phyloP scores from a whole-genome alignment of 2,888 invertebrate genomes.

The Furcula furcula region DNA sequence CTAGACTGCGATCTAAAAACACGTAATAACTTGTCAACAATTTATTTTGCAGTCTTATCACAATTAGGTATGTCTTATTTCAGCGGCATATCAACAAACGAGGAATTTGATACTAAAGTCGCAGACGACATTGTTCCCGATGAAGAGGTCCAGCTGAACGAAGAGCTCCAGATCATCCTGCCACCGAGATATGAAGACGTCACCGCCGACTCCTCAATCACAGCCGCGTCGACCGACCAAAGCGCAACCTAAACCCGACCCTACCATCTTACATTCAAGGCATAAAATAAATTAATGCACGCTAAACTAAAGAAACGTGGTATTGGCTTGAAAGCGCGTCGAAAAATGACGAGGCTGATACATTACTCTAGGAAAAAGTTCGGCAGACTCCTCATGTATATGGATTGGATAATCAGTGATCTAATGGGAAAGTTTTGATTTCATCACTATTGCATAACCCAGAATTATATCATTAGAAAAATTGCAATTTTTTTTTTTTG shows the following conservation, averaged over 20 bases:
- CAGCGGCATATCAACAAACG: slow-evolving; percentile 46
- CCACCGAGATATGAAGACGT: slow-evolving; percentile 69
- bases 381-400: slow-evolving; percentile 44
- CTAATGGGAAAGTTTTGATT: slow-evolving; percentile 24
- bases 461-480: no score
- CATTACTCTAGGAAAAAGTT: slow-evolving; percentile 35
- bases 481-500: no score
- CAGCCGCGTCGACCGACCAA: slow-evolving; percentile 35
- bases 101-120: slow-evolving; percentile 51
- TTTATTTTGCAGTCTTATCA: no score
- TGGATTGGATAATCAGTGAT: slow-evolving; percentile 48
- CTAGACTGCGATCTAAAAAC: no score
- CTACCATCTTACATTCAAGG: slow-evolving; percentile 11
- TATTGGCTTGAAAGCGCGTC: slow-evolving; percentile 35
- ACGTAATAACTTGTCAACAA: no score
- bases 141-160: slow-evolving; percentile 62
- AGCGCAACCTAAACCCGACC: slow-evolving; percentile 16
- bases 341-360: slow-evolving; percentile 36
- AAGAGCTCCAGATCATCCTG: slow-evolving; percentile 69
- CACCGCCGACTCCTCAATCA: slow-evolving; percentile 47
- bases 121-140: slow-evolving; percentile 55
- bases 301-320: slow-evolving; percentile 16
- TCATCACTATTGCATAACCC: slow-evolving; percentile 2
- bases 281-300: slow-evolving; percentile 29
- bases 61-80: slow-evolving; percentile 8